Evolutionary conservation across 2,113 vertebrate species (phyloP), one percentile per base, ranked within the genome.

Genomic region (Pedetes capensis): DNA sequence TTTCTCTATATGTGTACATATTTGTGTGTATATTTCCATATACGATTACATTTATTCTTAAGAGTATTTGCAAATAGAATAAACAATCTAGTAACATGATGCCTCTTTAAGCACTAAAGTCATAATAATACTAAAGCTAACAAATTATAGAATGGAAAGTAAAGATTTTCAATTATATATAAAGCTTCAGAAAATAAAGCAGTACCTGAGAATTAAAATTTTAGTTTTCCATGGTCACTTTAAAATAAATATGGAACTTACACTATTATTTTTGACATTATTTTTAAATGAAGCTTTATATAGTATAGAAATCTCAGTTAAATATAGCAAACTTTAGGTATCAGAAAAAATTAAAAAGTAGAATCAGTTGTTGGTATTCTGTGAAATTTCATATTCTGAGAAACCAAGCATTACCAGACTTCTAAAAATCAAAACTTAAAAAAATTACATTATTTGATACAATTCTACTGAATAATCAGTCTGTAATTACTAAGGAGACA

Each of bases 351-450:
- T 14, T 27, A 63, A 14, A 74, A 95, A 39, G 39, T 20, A 69
- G 1, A 81, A 37, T 20, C 32, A 66, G 47, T 32, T 74, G 27
- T 63, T 68, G 1, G 1, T 44, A 61, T 85, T 82, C 8, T 91
- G 34, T 86, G 93, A 63, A 87, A 74, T 78, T 84, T 53, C 5
- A 49, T 51, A 82, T 80, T 72, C 61, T 78, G 37, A 91, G 75
- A 72, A 95, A 78, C 18, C 34, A 18, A 95, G 13, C 3, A 76
- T 78, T 87, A 55, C 16, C 42, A 68, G 34, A 47, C 42, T 55
- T 94, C 12, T 61, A 89, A 92, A 86, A 95, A 78, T 57, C 1
- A 81, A 75, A 94, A 91, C n/a, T 34, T 75, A 94, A 89, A 47
- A n/a, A 92, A 79, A 55, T 72, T 88, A 92, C 87, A 87, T 83